Evolutionary conservation across 1,140 invertebrate species (phyloP), one percentile per base, ranked within the genome.

Genomic region (Leptinotarsa lineolata): DNA sequence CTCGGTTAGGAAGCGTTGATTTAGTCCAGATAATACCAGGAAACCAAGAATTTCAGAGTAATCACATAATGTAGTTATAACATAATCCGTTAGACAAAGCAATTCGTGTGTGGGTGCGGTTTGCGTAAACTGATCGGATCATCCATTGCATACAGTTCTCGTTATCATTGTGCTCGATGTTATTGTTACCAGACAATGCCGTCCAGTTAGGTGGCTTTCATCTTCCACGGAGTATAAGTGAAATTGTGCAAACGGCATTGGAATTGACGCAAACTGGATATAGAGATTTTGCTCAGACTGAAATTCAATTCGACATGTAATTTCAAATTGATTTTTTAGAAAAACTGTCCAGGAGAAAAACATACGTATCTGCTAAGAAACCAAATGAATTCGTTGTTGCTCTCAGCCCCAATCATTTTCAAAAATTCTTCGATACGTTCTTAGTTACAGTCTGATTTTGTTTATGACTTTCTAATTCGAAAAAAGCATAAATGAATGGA

Each of bases 51-150:
- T 71, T 61, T 63, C 58, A 30, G 20, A 64, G 71, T 66, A 66
- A 59, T 65, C 71, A 61, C 20, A 66, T 66, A 72, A 59, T 48
- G 48, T 20, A 67, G 63, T 72, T 72, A 72, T 72, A 72, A 72
- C 64, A 72, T 72, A 72, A 72, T 72, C 71, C 70, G 54, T 66
- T 66, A 45, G 54, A 72, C 60, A 66, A 54, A 65, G 71, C 71
- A 65, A 58, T 72, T 64, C 30, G 70, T 63, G 70, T 71, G 48
- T 54, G 70, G 70, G 70, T 48, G 70, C 61, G 63, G 70, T 71
- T 71, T 71, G 70, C 60, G 70, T 71, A 64, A 71, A 71, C 71
- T 72, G 66, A 72, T 72, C 63, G 71, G 64, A 72, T 72, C 71
- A 72, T 66, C 64, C 22, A 58, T 44, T 72, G 71, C 71, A 72